Evolutionary conservation across 1,140 invertebrate species (phyloP), one percentile per base, ranked within the genome.

Genomic region (Aphis craccivora): DNA sequence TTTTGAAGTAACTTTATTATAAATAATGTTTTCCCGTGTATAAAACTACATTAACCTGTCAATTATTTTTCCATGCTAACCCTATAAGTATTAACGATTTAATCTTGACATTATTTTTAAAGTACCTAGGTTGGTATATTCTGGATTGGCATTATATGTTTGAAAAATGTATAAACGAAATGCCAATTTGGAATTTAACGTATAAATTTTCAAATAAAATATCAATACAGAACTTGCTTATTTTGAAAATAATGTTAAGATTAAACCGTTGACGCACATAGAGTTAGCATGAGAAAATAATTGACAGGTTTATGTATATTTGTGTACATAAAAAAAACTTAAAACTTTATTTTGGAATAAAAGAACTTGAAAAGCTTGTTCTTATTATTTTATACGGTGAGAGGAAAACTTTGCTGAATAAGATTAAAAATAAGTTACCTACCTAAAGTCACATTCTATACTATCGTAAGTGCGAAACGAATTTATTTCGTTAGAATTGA

Each of bases 371-470:
- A 60, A 60, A 60, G 53, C 35, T 43, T 90, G 30, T 90, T 60
- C 9, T 60, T 90, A 55, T 90, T 90, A 60, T 90, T 90, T 60
- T 60, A 92, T 81, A 25, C 43, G 18, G n/a, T 23, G n/a, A 60
- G 55, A 92, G 14, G 43, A 48, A 81, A 84, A 92, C 48, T 45
- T 91, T 76, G 25, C 11, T 92, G 43, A 92, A 67, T 83, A 84
- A 48, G 48, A 93, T 93, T 55, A 55, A 93, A 93, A 84, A 93
- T 37, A 84, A 86, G 86, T 30, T 87, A n/a, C 14, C 60, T 87
- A n/a, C 14, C 60, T 67, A 51, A 51, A 93, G 8, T 84, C 53
- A 40, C 84, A 43, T 20, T 14, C 14, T 7, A 45, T 43, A 53
- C 18, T 25, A 88, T 93, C 37, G 51, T 40, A 60, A 90, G 25